Evolutionary conservation across 64 coral and sea anemone species (phyloP), one percentile per base, ranked within the genome.

Genomic region (Pocillopora verrucosa): DNA sequence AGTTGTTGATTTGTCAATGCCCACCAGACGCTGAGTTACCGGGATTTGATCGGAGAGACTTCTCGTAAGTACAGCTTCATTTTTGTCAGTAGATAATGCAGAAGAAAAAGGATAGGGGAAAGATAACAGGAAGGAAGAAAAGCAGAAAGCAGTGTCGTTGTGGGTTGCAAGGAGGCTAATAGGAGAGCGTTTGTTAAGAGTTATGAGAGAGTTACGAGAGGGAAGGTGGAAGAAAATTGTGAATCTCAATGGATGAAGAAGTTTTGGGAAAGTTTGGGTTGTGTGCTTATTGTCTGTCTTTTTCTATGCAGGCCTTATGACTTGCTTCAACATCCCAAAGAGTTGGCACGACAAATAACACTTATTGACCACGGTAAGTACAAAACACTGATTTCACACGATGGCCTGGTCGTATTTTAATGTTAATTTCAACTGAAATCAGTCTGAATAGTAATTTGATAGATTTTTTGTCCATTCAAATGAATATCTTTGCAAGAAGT

Each of bases 331-430:
- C 60, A 92, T 84, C 96, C 96, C 17, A 92, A 94, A 51, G 96
- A 98, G 58, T 82, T 98, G 16, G 96, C 96, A 2, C 78, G 96
- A 51, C 96, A 98, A 57, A 98, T 98, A 3, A 98, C 96, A 34
- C 72, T 93, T 11, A 94, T 98, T 34, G 96, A 98, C 60, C 96
- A 98, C 72, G 96, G 94, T 96, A 68, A 79, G 87, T 79, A 19
- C 22, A 22, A 25, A 45, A 3, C 10, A 19, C 25, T 59, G 17
- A 5, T 9, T 6, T 58, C 19, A 84, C 13, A 34, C 26, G 10
- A n/a, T 63, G 61, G 12, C 61, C 11, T 24, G 11, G 22, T 70
- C 12, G 20, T 11, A 24, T 24, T 67, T 22, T 20, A 67, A 19
- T 16, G 64, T 67, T 16, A 4, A 51, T 51, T 51, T 51, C 41